These are phyloP conservation scores for Lysiphlebus fabarum DNA, from an alignment of 1,140 invertebrate genomes.

Conservation along the genomic window DNA sequence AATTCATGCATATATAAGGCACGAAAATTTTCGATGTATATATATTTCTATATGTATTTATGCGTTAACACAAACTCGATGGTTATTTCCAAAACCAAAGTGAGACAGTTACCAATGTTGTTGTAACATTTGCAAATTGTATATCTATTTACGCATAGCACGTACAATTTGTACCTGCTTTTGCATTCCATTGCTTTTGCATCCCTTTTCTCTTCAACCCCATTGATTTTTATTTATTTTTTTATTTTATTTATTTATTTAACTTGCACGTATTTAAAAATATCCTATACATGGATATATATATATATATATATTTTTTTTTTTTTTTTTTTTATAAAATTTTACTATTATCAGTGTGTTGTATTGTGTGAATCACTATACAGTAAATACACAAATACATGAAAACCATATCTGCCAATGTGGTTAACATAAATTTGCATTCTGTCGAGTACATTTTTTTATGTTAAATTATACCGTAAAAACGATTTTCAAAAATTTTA, in stretches of 20 bases:
- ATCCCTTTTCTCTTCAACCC: neutral
- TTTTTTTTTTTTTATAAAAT: no score
- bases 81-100: constrained; percentile 13
- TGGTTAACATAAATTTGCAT: constrained; percentile 47
- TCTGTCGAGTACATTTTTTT: constrained; percentile 30
- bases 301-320: no score
- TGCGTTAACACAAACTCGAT: constrained; percentile 22
- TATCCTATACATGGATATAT: no score
- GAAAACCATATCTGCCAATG: constrained; percentile 31
- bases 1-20: constrained; percentile 21
- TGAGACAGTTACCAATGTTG: neutral
- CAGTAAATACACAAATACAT: constrained; percentile 31
- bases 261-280: no score
- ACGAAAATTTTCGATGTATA: constrained; percentile 1
- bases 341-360: no score
- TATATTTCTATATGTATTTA: constrained; percentile 24
- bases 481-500: constrained; percentile 7
- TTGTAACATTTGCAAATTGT: neutral
- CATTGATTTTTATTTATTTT: neutral
- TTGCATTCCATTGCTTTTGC: constrained; percentile 22
- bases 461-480: constrained; percentile 22
- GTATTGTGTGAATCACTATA: neutral
- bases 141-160: constrained; percentile 25
- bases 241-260: no score
- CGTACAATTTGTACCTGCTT: constrained; percentile 21